phyloP scores from a whole-genome alignment of 2,113 vertebrate genomes.

The Carassius auratus region DNA sequence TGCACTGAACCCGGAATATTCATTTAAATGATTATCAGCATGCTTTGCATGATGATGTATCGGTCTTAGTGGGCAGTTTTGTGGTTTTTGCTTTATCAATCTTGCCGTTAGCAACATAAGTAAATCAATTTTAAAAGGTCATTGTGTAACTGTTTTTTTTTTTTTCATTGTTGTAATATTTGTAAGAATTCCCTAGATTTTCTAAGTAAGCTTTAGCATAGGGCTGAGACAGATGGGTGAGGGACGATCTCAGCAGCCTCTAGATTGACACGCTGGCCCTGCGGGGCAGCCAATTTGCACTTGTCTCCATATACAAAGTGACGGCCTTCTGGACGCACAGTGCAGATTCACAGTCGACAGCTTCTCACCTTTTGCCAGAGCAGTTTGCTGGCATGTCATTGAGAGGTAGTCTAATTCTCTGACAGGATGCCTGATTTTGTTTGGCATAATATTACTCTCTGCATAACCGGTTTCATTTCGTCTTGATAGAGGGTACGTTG shows the following conservation, averaged over 20 bases:
- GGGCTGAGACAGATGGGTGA: constrained; percentile 32
- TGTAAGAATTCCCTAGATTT: constrained; percentile 1
- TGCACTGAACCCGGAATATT: background rate
- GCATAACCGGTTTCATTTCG: constrained; percentile 10
- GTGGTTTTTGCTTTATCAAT: background rate
- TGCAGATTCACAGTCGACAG: constrained; percentile 36
- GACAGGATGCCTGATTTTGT: constrained; percentile 23
- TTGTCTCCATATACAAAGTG: constrained; percentile 27
- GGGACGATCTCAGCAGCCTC: constrained; percentile 34
- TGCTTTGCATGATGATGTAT: background rate
- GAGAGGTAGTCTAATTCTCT: constrained; percentile 21
- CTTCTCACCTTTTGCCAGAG: constrained; percentile 33
- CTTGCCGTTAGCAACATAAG: background rate
- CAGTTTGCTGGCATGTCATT: constrained; percentile 19
- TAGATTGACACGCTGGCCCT: constrained; percentile 2
- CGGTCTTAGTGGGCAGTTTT: background rate
- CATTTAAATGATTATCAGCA: background rate
- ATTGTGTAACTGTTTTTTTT: background rate
- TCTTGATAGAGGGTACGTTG: background rate
- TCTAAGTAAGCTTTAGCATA: constrained; percentile 14
- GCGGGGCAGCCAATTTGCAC: constrained; percentile 27
- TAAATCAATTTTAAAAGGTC: background rate
- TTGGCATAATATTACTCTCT: constrained; percentile 15
- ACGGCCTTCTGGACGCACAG: constrained; percentile 13
- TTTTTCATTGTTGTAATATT: constrained; percentile 6